Evolutionary conservation across 1,140 invertebrate species (phyloP).

Genomic region (Zaprionus nigranus): DNA sequence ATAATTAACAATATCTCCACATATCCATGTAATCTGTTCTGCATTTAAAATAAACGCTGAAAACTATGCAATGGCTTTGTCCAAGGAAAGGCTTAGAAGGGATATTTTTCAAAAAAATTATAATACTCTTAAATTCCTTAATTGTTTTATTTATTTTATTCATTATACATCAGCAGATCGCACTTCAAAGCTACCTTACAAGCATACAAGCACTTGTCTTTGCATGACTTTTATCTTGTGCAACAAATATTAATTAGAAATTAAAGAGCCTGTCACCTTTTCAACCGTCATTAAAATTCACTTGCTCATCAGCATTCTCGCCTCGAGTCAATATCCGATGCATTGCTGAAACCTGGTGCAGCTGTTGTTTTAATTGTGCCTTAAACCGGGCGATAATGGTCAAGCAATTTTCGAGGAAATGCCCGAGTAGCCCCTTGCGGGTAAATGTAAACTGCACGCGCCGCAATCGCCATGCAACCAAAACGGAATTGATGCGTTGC

Average conservation of each 20-base stretch:
- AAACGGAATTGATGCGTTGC: conserved; percentile 1
- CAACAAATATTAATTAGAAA: not conserved
- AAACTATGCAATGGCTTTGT: no score
- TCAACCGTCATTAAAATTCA: not conserved
- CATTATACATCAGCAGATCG: not conserved
- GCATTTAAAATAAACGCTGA: no score
- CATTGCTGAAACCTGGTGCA: not conserved
- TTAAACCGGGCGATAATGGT: conserved; percentile 2
- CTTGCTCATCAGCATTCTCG: not conserved
- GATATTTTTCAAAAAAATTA: no score
- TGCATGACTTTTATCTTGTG: not conserved
- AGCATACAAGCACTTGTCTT: not conserved
- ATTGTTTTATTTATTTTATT: no score
- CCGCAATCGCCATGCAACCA: conserved; percentile 3
- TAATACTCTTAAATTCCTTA: no score
- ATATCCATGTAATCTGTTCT: no score
- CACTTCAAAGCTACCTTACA: not conserved
- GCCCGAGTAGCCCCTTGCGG: not conserved
- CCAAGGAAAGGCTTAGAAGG: no score
- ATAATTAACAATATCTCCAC: no score
- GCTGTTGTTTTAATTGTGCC: conserved; percentile 2
- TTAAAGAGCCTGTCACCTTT: not conserved
- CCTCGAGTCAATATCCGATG: not conserved
- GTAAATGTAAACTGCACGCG: conserved; percentile 3
- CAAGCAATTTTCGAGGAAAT: conserved; percentile 14